These are phyloP conservation scores for Porites rus DNA, from an alignment of 92 coral and sea anemone species.

Conservation along the genomic window DNA sequence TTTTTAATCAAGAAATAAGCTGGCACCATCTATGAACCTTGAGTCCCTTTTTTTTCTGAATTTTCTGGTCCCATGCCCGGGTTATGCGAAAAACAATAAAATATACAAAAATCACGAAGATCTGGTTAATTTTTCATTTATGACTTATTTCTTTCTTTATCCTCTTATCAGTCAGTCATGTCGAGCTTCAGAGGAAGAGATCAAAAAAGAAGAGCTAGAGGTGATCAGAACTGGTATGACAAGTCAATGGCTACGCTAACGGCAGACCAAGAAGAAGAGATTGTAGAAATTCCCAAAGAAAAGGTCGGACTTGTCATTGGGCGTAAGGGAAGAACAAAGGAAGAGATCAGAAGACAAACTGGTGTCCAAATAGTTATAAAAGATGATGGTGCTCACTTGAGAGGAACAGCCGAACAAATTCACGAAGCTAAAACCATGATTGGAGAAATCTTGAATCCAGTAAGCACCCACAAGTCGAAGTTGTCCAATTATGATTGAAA, in stretches of 20 bases:
- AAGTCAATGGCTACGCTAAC: not conserved
- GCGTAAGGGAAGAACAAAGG: not conserved
- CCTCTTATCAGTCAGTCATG: not conserved
- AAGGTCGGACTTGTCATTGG: constrained; percentile 39
- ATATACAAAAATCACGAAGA: no score
- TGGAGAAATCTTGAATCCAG: constrained; percentile 14
- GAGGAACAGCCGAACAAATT: constrained; percentile 36
- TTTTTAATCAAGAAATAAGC: no score
- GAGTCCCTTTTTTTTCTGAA: no score
- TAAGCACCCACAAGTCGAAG: not conserved
- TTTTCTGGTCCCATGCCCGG: no score
- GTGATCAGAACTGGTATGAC: constrained; percentile 19
- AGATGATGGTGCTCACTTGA: constrained; percentile 9
- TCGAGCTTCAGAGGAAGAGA: not conserved
- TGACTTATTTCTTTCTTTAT: not conserved
- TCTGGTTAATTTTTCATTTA: no score
- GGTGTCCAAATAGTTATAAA: constrained; percentile 13
- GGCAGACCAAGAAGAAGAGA: not conserved
- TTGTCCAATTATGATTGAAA: no score
- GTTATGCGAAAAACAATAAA: no score
- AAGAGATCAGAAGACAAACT: constrained; percentile 17
- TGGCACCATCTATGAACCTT: no score
- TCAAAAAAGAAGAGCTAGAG: not conserved
- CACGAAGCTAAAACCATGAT: constrained; percentile 11
- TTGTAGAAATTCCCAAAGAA: constrained; percentile 17